phyloP scores from a whole-genome alignment of 2,888 invertebrate species.

The Resseliella maxima region DNA sequence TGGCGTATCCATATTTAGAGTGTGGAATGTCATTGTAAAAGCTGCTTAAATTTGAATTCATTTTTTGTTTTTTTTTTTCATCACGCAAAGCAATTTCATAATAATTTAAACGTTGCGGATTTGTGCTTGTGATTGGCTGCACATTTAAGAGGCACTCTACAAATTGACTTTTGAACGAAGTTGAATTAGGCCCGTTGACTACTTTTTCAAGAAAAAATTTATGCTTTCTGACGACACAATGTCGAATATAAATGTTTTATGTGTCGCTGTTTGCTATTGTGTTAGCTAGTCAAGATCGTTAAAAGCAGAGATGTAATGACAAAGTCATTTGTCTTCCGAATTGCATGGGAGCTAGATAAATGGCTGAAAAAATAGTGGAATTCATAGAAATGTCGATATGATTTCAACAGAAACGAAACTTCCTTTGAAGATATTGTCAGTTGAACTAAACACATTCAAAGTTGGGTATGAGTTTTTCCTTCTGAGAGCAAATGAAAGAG shows the following conservation, averaged over 20 bases:
- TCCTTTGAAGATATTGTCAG: not conserved
- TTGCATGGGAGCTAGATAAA: not conserved
- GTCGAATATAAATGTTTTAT: not conserved
- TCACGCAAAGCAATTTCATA: too few relatives aligned
- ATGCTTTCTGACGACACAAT: not conserved
- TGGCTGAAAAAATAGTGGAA: not conserved
- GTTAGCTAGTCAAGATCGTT: not conserved
- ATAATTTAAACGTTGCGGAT: too few relatives aligned
- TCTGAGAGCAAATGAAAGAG: too few relatives aligned
- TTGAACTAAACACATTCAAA: too few relatives aligned
- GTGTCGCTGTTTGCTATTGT: not conserved
- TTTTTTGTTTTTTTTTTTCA: too few relatives aligned
- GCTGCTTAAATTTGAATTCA: too few relatives aligned
- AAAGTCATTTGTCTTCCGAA: slow-evolving; percentile 37
- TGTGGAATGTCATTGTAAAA: too few relatives aligned
- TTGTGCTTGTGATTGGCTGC: not conserved
- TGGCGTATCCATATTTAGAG: too few relatives aligned
- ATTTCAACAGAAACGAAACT: not conserved
- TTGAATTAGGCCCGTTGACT: not conserved
- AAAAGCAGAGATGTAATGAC: not conserved
- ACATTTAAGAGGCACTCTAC: not conserved
- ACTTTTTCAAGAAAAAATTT: not conserved
- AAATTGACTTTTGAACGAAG: slow-evolving; percentile 18
- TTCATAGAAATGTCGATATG: not conserved
- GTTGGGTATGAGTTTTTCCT: too few relatives aligned